phyloP scores from a whole-genome alignment of 2,888 invertebrate species.

The Dynastes grantii region DNA sequence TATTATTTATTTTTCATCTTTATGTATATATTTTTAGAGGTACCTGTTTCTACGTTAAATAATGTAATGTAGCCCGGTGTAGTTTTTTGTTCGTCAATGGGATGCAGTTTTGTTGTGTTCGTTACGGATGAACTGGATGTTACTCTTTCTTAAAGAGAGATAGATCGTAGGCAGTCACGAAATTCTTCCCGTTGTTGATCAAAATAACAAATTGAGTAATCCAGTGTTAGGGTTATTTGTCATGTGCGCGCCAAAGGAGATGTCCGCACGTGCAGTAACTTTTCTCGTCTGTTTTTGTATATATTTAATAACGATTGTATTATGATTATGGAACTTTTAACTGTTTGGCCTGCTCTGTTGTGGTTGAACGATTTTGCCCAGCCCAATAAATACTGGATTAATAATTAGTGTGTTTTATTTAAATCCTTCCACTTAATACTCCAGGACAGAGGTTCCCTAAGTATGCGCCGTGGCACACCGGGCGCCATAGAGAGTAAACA shows the following conservation, averaged over 20 bases:
- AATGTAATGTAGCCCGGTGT: conserved; percentile 65
- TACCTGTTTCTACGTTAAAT: conserved; percentile 69
- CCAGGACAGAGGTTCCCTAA: neutral
- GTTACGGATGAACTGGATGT: neutral
- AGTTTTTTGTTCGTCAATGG: conserved; percentile 57
- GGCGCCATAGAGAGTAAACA: no score
- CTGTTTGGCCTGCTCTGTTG: conserved; percentile 70
- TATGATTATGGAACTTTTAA: conserved; percentile 64
- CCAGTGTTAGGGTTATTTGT: conserved; percentile 67
- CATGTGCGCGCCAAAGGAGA: conserved; percentile 60
- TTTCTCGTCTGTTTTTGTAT: conserved; percentile 67
- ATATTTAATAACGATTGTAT: conserved; percentile 66
- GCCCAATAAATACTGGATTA: conserved; percentile 70
- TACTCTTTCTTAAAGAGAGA: neutral
- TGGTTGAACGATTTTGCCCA: conserved; percentile 69
- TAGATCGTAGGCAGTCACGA: neutral
- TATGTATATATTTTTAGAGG: conserved; percentile 66
- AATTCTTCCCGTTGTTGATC: conserved; percentile 45
- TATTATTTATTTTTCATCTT: conserved; percentile 56
- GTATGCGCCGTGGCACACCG: no score
- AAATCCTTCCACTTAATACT: neutral
- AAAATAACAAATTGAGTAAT: conserved; percentile 57
- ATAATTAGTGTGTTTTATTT: conserved; percentile 54
- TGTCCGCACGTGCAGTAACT: conserved; percentile 66
- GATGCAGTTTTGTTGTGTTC: conserved; percentile 43